A percentile compares a stretch with the other conserved stretches of the same genome.
These are phyloP conservation scores for Ctenoplectra terminalis DNA, from an alignment of 1,140 invertebrate genomes.

Conservation along the genomic window DNA sequence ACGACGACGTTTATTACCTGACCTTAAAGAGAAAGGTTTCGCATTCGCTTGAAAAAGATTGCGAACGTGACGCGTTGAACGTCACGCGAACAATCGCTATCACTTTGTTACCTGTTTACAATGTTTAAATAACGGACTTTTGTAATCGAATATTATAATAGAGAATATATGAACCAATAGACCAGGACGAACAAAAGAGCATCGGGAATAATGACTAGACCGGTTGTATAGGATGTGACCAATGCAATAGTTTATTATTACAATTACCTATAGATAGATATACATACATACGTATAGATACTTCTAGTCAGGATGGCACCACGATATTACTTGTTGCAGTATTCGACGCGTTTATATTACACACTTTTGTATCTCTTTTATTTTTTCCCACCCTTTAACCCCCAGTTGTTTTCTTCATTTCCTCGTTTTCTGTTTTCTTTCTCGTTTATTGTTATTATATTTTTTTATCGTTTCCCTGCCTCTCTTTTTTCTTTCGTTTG, in stretches of 20 bases:
- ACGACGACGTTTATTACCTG: neutral
- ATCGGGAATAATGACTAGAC: slow-evolving; percentile 61
- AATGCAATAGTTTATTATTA: slow-evolving; percentile 73
- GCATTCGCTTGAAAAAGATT: slow-evolving; percentile 52
- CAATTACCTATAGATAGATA: slow-evolving; percentile 74
- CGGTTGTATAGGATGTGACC: slow-evolving; percentile 71
- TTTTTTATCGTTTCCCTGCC: neutral
- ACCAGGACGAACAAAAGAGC: slow-evolving; percentile 64
- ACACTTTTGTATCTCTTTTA: slow-evolving; percentile 58
- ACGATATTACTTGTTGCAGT: slow-evolving; percentile 81
- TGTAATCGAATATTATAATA: slow-evolving; percentile 69
- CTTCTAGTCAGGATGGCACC: slow-evolving; percentile 79
- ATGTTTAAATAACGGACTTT: slow-evolving; percentile 80
- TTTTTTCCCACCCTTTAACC: slow-evolving; percentile 7
- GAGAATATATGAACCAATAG: slow-evolving; percentile 65
- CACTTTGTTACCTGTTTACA: slow-evolving; percentile 82
- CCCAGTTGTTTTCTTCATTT: slow-evolving; percentile 37
- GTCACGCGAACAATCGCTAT: slow-evolving; percentile 75
- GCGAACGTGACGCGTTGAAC: slow-evolving; percentile 33
- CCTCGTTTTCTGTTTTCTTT: neutral
- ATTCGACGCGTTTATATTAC: slow-evolving; percentile 75
- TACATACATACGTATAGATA: too few species aligned
- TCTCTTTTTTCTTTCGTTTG: neutral
- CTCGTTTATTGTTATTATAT: neutral
- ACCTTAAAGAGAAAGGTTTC: neutral